Conservation (phyloP, 2,888 invertebrate genomes). For the Stictocephala bisonia region DNA sequence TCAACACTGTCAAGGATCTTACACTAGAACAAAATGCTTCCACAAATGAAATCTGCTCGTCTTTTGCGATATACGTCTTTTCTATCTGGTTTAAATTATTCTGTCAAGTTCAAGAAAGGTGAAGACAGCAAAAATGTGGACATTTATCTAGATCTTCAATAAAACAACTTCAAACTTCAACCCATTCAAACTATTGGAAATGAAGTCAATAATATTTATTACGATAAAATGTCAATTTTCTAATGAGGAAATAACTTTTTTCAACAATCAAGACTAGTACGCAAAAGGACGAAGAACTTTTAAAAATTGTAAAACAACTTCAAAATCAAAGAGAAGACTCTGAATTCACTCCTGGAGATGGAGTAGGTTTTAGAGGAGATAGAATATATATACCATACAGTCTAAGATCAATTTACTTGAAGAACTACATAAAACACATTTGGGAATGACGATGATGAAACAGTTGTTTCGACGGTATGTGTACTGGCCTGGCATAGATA, state of each 20-base stretch:
- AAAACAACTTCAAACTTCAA: neutral
- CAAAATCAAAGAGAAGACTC: neutral
- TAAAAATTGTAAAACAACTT: neutral
- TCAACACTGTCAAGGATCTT: conserved; percentile 48
- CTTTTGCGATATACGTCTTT: conserved; percentile 49
- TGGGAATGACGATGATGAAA: conserved; percentile 59
- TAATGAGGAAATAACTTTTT: neutral
- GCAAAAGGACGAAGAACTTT: neutral
- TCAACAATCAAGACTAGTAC: neutral
- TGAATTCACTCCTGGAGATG: conserved; percentile 27
- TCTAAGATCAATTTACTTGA: conserved; percentile 53
- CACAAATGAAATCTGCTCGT: conserved; percentile 44
- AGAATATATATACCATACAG: conserved; percentile 51
- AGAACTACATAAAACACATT: conserved; percentile 58
- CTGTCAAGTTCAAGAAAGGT: conserved; percentile 48
- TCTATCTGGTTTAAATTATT: conserved; percentile 50
- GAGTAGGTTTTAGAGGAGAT: conserved; percentile 47
- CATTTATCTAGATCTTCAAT: conserved; percentile 48
- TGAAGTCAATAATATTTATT: neutral
- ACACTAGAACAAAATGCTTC: conserved; percentile 31
- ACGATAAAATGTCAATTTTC: neutral
- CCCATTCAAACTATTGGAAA: neutral
- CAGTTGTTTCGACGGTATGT: conserved; percentile 57
- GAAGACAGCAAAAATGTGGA: conserved; percentile 50
- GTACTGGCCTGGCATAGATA: conserved; percentile 59